Conservation (phyloP, 2,797 vertebrate species). For the Tenualosa thibaudeaui region DNA sequence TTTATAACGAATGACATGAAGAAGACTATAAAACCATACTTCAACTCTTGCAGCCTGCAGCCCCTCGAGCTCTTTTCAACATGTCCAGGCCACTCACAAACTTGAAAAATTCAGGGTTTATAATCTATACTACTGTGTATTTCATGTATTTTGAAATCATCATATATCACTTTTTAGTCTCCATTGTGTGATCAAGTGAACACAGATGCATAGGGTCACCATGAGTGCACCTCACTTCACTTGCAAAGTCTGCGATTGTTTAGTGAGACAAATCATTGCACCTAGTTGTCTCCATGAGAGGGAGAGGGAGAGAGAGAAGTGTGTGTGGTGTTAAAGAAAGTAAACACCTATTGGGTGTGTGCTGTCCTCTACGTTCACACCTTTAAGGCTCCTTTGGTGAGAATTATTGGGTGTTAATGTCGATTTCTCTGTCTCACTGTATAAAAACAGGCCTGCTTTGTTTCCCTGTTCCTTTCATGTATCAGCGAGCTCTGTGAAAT, state of each 20-base stretch:
- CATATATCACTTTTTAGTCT: not conserved
- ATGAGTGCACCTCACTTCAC: not conserved
- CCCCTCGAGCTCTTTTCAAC: not conserved
- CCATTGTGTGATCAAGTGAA: not conserved
- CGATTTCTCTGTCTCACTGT: not conserved
- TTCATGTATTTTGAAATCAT: not conserved
- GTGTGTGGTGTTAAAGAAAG: not conserved
- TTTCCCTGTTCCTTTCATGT: not conserved
- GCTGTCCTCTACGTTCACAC: not conserved
- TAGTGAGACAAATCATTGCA: not conserved
- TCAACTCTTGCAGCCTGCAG: not conserved
- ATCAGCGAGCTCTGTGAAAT: not conserved
- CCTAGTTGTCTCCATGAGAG: not conserved
- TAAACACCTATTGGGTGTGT: not conserved
- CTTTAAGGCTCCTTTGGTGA: not conserved
- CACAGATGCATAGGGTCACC: not conserved
- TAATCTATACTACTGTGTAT: not conserved
- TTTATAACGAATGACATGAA: not conserved
- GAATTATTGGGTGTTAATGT: constrained; percentile 8
- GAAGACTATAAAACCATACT: not conserved
- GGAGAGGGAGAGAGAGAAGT: too few species aligned
- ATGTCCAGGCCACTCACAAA: not conserved
- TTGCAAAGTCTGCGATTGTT: not conserved
- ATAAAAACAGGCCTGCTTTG: not conserved
- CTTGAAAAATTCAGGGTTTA: not conserved